Base-by-base conservation (phyloP, 1,140 invertebrate species). In the Hyphantria cunea region DNA sequence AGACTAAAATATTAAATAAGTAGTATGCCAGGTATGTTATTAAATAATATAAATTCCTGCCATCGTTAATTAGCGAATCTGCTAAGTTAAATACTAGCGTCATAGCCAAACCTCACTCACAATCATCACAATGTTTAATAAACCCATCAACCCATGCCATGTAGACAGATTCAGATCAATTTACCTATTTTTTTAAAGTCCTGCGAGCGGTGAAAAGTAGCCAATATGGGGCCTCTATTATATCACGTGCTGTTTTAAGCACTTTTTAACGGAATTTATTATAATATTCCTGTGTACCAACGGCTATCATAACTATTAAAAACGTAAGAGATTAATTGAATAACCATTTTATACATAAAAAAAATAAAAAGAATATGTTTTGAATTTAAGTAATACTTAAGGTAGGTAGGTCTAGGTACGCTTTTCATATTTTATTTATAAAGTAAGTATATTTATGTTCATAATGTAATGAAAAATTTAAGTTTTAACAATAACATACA, bases 11-110 rank as follows among this genome's bases (percentile, higher is more conserved):
- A 51, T 34, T 66, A 32, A 61, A 55, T 45, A 37, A 45, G 25
- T 49, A 49, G 25, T 7, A 39, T 39, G 37, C 37, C 8, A 39
- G 37, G 7, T 39, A 39, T 10, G 5, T 3, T 25, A 25, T 25
- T 25, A 25, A 25, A 25, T 25, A 25, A 25, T 5, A 25, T 47
- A 66, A 48, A 59, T 49, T 56, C 61, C 58, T 66, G 52, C 58
- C 64, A 66, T 13, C 58, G 52, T 61, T 66, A 17, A 58, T 65
- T 65, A 59, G 64, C 54, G 10, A 49, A 49, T 49, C 6, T 49
- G n/a, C n/a, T 31, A 6, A 49, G 47, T 49, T 49, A 17, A 49
- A 49, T 49, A 49, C 3, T 49, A 49, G 25, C n/a, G 37, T 39
- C 37, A 39, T 7, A 9, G 37, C 37, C 2, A 39, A 39, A 39